Base-by-base conservation (phyloP, 2,888 invertebrate species). In the Agonopterix alstromeriana region DNA sequence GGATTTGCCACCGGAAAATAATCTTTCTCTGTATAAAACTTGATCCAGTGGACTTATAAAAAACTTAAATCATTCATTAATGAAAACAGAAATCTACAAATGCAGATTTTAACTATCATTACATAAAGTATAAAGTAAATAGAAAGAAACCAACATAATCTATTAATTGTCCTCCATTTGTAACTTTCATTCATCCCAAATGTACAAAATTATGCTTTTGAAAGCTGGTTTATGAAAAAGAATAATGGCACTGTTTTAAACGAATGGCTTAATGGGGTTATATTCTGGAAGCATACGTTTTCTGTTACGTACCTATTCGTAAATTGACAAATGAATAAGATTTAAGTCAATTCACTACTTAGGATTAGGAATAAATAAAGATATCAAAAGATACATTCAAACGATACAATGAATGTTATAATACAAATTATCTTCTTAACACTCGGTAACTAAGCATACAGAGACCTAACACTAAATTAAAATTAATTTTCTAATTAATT, bases 221-320 rank as follows among this genome's bases (percentile, higher is more conserved):
- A 38, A 10, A 27, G 27, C 38, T n/a, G 10, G 10, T 10, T 38
- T 38, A n/a, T 38, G 38, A 12, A 4, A 9, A 50, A 35, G 35
- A 43, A 42, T 45, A 65, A 74, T 73, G 73, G 73, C 73, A 73
- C 73, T 68, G 63, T 57, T n/a, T n/a, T 62, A 53, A 49, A 51
- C 50, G 54, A 58, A 69, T 68, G 69, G 70, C 64, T 60, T 27
- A 27, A 5, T 60, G 56, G 60, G 61, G 63, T 58, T 55, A 48
- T 52, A 46, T 46, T 17, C 44, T 59, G 63, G 61, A 64, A 64
- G 61, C 45, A 58, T 58, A 56, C 45, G 48, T 48, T 50, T 51
- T 35, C 40, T 42, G 44, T 48, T 46, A 49, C 36, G 12, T 43
- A 38, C n/a, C 38, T 38, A 38, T 40, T 48, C 51, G 38, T 45